Evolutionary conservation across 2,113 vertebrate genomes (phyloP), one percentile per base, ranked within the genome.

Genomic region (Ammodytes dubius): DNA sequence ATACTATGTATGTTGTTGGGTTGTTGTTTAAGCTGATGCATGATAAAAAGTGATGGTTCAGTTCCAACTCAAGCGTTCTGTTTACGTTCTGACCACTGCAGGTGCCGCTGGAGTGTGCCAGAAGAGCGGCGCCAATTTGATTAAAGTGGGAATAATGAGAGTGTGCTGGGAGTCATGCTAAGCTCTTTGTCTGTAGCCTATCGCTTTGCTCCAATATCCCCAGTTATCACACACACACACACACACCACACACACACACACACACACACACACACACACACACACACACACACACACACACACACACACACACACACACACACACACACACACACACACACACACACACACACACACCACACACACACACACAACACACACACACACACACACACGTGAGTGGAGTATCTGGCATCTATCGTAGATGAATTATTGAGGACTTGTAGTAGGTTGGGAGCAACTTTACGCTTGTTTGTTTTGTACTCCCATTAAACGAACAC

Each of bases 91-190:
- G 50, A 54, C 49, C 47, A 39, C 14, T 52, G 84, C 84, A 89
- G 82, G 80, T 88, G 81, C 71, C 58, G 57, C 46, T 85, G 49
- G 71, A 85, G 81, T 68, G 85, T 72, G 68, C 8, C n/a, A 70
- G 82, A 74, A 74, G 77, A 82, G 85, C 64, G 3, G 75, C 19
- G 1, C 39, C 77, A 80, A 81, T 87, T 81, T 87, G 45, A 91
- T 88, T 88, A 73, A 84, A 84, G 87, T 82, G 81, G 81, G 71
- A 88, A 79, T 91, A 87, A 90, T 88, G 78, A 91, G 77, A 71
- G 71, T 61, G 40, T 52, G 65, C 74, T 64, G 76, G 64, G 78
- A 79, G 84, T 54, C 47, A 54, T 52, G 79, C 60, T 83, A 64
- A 15, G 68, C 53, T 80, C 68, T 86, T 63, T 68, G 54, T 70